A percentile compares a stretch with the other conserved stretches of the same genome.
These are phyloP conservation scores for Sitta carolinensis DNA, from an alignment of 2,797 vertebrate species.

Conservation along the genomic window DNA sequence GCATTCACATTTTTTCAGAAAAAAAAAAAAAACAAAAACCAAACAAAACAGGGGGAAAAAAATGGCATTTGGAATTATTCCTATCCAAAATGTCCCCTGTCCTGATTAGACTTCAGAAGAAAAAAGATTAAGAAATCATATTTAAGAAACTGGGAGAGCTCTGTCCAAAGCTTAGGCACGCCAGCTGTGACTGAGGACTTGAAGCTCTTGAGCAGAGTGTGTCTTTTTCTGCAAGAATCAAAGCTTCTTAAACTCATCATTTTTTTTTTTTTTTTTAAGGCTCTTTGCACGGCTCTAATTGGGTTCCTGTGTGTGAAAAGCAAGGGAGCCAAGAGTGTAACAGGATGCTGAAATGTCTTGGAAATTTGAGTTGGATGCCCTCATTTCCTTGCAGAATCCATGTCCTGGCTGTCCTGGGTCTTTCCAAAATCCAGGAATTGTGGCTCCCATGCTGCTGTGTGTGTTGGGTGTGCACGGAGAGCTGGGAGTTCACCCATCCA, in stretches of 20 bases:
- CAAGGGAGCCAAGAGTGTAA: not conserved
- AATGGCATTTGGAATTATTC: constrained; percentile 8
- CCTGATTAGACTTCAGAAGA: constrained; percentile 59
- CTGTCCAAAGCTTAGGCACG: not conserved
- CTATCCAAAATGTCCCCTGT: constrained; percentile 16
- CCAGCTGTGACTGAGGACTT: constrained; percentile 4
- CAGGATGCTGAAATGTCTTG: not conserved
- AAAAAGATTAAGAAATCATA: constrained; percentile 22
- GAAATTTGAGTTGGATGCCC: not conserved
- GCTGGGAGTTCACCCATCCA: accelerated
- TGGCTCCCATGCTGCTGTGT: not conserved
- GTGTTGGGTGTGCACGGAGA: accelerated
- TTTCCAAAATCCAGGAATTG: not conserved
- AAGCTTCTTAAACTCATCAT: not conserved
- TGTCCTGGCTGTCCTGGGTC: not conserved
- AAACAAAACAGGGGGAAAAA: accelerated
- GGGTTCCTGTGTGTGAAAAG: not conserved
- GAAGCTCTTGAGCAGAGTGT: not conserved
- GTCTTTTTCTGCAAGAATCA: constrained; percentile 14
- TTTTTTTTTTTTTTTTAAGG: not conserved
- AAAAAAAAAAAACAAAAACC: not conserved
- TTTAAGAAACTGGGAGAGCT: not conserved
- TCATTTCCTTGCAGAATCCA: not conserved
- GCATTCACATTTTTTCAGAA: not conserved
- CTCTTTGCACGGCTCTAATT: not conserved